A percentile compares a stretch with the other conserved stretches of the same genome.
phyloP scores from a whole-genome alignment of 2,797 vertebrate genomes.

The Muscicapa striata region DNA sequence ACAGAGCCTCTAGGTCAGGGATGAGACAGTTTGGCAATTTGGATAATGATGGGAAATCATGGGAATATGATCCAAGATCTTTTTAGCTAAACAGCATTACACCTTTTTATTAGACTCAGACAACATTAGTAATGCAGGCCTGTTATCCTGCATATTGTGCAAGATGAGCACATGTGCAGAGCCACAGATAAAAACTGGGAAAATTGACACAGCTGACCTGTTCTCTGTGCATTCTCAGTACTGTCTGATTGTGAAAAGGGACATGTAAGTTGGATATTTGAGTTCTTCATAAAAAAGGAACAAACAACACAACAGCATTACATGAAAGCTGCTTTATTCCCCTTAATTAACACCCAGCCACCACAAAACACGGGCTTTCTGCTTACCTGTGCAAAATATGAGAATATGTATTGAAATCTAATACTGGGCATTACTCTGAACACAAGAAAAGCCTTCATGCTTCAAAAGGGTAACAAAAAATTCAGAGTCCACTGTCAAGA shows the following conservation, averaged over 20 bases:
- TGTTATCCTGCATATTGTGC: background rate
- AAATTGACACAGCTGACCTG: background rate
- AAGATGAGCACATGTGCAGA: background rate
- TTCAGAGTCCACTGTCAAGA: conserved; percentile 16
- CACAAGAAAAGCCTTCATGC: background rate
- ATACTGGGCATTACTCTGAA: background rate
- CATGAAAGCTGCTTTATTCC: background rate
- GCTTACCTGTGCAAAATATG: background rate
- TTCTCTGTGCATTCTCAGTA: background rate
- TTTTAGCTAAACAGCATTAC: background rate
- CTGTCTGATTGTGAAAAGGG: background rate
- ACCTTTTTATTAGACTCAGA: background rate
- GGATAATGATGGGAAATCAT: background rate
- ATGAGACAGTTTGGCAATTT: background rate
- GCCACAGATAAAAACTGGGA: background rate
- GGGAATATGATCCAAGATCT: background rate
- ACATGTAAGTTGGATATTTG: background rate
- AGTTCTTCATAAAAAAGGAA: background rate
- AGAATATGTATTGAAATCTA: background rate
- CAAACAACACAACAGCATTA: background rate
- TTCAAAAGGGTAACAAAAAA: conserved; percentile 38
- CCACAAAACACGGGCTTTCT: background rate
- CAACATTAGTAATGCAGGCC: background rate
- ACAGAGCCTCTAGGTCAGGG: background rate
- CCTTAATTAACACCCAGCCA: background rate